Conservation (phyloP, 2,113 vertebrate genomes). For the Gymnorhina tibicen region DNA sequence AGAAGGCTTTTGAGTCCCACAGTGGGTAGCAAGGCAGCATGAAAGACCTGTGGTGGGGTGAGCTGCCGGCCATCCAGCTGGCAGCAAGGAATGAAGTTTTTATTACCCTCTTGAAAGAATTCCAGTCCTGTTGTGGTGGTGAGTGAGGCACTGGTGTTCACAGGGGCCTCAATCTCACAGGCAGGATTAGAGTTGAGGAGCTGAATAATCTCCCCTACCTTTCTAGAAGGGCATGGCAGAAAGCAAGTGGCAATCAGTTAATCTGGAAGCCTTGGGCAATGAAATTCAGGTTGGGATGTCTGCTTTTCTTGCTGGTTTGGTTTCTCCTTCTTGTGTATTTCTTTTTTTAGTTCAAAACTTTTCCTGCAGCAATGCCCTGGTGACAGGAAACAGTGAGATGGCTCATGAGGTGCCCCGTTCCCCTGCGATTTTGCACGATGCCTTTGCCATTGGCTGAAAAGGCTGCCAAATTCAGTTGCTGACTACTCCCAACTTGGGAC, state of each 20-base stretch:
- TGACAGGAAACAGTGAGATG: neutral
- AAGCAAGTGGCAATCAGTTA: neutral
- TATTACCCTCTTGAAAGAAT: neutral
- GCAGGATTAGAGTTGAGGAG: neutral
- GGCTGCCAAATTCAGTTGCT: neutral
- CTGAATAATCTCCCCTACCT: neutral
- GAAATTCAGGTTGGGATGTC: neutral
- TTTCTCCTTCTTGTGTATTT: neutral
- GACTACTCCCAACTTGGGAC: neutral
- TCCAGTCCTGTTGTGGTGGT: accelerated
- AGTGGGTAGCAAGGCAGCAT: no score
- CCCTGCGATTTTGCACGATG: accelerated
- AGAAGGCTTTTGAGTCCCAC: neutral
- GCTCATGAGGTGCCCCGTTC: accelerated
- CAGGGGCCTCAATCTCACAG: neutral
- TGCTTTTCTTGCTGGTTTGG: neutral
- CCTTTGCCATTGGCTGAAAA: neutral
- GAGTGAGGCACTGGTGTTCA: neutral
- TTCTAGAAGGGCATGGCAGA: neutral
- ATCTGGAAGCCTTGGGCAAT: neutral
- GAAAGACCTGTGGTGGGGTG: neutral
- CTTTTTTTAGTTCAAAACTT: neutral
- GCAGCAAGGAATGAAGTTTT: neutral
- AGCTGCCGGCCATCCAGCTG: neutral
- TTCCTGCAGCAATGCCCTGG: neutral